These are phyloP conservation scores for Drosophila quinaria DNA, from an alignment of 2,888 invertebrate genomes.

Conservation along the genomic window DNA sequence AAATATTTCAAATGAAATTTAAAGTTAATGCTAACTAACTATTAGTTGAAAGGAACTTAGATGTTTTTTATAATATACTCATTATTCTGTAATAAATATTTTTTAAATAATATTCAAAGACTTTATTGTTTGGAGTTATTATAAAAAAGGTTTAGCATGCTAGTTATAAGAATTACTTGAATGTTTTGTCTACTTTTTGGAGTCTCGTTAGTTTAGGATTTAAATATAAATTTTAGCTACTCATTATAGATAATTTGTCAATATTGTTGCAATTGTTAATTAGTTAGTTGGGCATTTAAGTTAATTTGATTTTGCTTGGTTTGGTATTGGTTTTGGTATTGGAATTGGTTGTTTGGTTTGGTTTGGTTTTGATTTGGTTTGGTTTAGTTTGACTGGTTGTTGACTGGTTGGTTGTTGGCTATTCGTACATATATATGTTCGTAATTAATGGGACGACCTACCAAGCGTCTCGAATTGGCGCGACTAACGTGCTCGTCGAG, in stretches of 20 bases:
- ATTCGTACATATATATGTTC: conserved; percentile 49
- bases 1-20: no score
- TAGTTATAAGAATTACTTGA: no score
- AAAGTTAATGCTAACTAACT: no score
- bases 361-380: conserved; percentile 20
- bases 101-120: no score
- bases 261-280: conserved; percentile 7
- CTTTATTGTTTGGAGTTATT: no score
- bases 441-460: conserved; percentile 87
- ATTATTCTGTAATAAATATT: no score
- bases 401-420: conserved; percentile 30
- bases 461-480: conserved; percentile 88
- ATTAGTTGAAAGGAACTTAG: no score
- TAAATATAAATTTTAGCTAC: neutral
- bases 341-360: conserved; percentile 27
- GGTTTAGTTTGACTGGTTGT: conserved; percentile 21
- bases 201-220: neutral
- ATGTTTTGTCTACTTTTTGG: no score
- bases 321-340: conserved; percentile 26
- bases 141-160: no score
- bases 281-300: conserved; percentile 32
- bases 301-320: conserved; percentile 24
- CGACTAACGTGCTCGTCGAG: conserved; percentile 85
- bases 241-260: neutral
- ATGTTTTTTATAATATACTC: no score